phyloP scores from a whole-genome alignment of 2,797 vertebrate species.

The Rhinichthys osculus region DNA sequence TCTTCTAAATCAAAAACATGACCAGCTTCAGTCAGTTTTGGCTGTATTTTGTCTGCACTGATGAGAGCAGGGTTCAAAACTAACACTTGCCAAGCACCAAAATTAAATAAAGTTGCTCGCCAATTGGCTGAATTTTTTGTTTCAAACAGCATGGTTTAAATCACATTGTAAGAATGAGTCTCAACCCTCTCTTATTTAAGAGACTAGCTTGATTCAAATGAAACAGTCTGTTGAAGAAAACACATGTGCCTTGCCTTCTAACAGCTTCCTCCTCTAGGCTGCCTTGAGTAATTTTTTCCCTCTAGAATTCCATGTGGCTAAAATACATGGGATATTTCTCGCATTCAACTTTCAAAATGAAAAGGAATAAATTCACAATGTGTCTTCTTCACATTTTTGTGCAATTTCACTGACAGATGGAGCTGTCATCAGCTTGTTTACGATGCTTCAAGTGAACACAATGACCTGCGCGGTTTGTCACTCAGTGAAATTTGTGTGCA shows the following conservation, averaged over 20 bases:
- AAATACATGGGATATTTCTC: neutral
- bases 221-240: slow-evolving; percentile 6
- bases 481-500: neutral
- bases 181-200: neutral
- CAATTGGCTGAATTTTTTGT: neutral
- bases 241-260: neutral
- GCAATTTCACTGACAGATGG: neutral
- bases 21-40: neutral
- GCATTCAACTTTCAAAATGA: neutral
- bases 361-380: neutral
- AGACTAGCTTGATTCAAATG: neutral
- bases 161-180: neutral
- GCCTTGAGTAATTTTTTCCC: neutral
- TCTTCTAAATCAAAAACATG: slow-evolving; percentile 6
- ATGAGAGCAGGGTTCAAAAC: neutral
- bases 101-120: neutral
- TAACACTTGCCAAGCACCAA: slow-evolving; percentile 6
- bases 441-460: neutral
- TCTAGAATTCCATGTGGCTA: neutral
- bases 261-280: slow-evolving; percentile 1
- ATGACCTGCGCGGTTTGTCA: neutral
- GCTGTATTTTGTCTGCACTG: neutral
- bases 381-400: neutral
- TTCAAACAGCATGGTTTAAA: neutral
- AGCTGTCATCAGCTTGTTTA: neutral